These are phyloP conservation scores for Rhabdomys dilectus DNA, from an alignment of 2,113 vertebrate species.

Conservation along the genomic window DNA sequence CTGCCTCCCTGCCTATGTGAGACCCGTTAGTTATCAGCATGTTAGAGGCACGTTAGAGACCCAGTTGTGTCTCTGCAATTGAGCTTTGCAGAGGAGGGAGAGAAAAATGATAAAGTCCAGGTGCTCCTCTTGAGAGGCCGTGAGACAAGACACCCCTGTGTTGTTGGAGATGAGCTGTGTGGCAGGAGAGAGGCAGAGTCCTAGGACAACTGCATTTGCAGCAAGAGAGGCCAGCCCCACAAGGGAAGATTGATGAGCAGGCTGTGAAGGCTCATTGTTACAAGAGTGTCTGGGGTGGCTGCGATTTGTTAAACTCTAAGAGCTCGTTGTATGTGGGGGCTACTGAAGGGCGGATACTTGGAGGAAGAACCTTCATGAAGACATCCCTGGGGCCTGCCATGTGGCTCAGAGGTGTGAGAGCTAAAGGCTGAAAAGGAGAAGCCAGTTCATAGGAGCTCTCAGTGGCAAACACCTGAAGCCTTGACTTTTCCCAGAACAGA, in stretches of 20 bases:
- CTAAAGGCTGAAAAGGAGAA: background rate
- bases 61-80: background rate
- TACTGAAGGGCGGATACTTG: background rate
- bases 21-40: background rate
- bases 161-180: background rate
- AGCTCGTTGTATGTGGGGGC: background rate
- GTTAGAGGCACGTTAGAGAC: background rate
- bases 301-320: background rate
- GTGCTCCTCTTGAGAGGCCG: background rate
- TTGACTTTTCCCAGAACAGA: slow-evolving; percentile 9
- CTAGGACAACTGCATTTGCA: background rate
- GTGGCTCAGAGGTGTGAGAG: background rate
- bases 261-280: background rate
- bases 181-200: background rate
- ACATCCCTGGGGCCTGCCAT: background rate
- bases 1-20: background rate
- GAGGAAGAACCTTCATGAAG: background rate
- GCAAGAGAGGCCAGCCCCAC: background rate
- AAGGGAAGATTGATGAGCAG: background rate
- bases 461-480: background rate
- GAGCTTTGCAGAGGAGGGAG: background rate
- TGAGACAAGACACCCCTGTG: background rate
- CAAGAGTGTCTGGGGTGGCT: background rate
- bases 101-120: background rate
- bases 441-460: background rate